A percentile compares a stretch with the other conserved stretches of the same genome.
phyloP scores from a whole-genome alignment of 2,797 vertebrate genomes.

The Parauchenoglanis punctatus region DNA sequence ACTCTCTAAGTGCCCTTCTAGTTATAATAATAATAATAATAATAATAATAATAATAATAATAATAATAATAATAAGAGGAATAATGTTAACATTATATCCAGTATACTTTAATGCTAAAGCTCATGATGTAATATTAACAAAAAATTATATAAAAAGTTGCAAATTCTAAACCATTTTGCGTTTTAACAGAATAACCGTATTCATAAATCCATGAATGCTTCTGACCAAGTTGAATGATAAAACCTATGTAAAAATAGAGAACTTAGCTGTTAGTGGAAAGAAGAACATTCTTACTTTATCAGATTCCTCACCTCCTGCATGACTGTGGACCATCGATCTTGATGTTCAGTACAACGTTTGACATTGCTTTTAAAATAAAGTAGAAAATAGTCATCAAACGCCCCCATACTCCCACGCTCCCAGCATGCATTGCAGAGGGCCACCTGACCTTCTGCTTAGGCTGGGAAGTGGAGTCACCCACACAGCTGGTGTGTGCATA shows the following conservation, averaged over 20 bases:
- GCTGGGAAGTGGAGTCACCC: slow-evolving; percentile 59
- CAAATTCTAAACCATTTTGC: not conserved
- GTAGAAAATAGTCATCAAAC: slow-evolving; percentile 60
- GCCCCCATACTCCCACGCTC: slow-evolving; percentile 60
- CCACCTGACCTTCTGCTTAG: slow-evolving; percentile 63
- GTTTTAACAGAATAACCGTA: not conserved
- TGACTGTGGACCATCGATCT: slow-evolving; percentile 46
- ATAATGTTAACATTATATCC: too few species aligned
- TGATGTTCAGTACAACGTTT: slow-evolving; percentile 48
- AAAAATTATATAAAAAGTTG: not conserved
- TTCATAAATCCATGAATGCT: not conserved
- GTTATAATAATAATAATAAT: not conserved
- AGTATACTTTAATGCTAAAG: too few species aligned
- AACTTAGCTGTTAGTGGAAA: slow-evolving; percentile 23
- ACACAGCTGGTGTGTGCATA: slow-evolving; percentile 58
- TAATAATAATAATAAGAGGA: too few species aligned
- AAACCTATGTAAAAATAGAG: slow-evolving; percentile 18
- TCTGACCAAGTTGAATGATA: not conserved
- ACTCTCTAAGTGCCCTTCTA: too few species aligned
- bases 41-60: not conserved
- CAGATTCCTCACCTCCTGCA: slow-evolving; percentile 35
- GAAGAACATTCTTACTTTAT: slow-evolving; percentile 28
- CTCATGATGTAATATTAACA: too few species aligned
- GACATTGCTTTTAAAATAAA: slow-evolving; percentile 57
- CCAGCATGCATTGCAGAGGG: slow-evolving; percentile 59